phyloP scores from a whole-genome alignment of 2,888 invertebrate genomes.

The Mystacides longicornis region DNA sequence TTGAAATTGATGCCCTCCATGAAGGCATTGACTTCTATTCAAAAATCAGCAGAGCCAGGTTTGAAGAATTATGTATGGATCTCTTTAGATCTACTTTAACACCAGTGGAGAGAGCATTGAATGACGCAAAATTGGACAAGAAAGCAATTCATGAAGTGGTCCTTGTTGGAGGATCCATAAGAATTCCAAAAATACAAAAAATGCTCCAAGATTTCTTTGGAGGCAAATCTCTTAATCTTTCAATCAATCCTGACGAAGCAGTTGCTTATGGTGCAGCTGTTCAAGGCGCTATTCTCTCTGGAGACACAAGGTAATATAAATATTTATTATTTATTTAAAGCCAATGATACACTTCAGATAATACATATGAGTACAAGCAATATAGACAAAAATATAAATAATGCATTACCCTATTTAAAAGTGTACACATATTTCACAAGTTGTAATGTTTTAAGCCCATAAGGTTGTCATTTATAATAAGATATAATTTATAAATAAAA shows the following conservation, averaged over 20 bases:
- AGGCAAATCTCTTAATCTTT: conserved; percentile 79
- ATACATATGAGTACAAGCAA: too few relatives aligned
- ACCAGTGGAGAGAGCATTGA: conserved; percentile 79
- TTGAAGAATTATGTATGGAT: conserved; percentile 86
- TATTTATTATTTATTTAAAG: too few relatives aligned
- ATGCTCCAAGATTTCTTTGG: conserved; percentile 75
- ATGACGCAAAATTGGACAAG: conserved; percentile 79
- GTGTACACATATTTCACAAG: too few relatives aligned
- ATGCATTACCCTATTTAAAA: too few relatives aligned
- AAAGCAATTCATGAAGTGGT: conserved; percentile 73
- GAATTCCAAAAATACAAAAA: conserved; percentile 88
- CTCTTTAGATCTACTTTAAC: conserved; percentile 63
- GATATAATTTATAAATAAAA: too few relatives aligned
- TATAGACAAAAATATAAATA: too few relatives aligned
- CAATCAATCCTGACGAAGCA: conserved; percentile 89
- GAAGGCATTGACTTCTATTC: conserved; percentile 90
- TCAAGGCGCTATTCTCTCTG: conserved; percentile 85
- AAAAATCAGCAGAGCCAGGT: conserved; percentile 72
- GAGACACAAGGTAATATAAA: conserved; percentile 47
- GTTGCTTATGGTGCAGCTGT: conserved; percentile 93
- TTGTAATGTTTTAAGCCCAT: too few relatives aligned
- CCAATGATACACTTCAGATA: too few relatives aligned
- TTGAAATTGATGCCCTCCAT: conserved; percentile 84
- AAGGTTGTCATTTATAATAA: too few relatives aligned
- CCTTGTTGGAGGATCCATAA: conserved; percentile 81